Evolutionary conservation across 2,113 vertebrate genomes (phyloP).

Genomic region (Podarcis muralis): DNA sequence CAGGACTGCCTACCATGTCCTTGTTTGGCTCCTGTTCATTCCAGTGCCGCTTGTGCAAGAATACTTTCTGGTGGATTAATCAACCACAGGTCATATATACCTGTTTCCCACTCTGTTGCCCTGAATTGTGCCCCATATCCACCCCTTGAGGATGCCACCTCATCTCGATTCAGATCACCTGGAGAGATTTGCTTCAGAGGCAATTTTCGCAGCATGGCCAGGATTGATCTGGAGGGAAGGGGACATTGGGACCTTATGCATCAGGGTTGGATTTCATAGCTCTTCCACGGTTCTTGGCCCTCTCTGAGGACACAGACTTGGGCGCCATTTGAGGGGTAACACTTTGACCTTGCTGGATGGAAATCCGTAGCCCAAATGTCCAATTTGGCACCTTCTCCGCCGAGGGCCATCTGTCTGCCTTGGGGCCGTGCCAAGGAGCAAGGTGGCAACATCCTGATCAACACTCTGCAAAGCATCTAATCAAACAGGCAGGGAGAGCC

Average conservation of each 20-base stretch:
- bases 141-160: not conserved
- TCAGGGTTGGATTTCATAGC: not conserved
- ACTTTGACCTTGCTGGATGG: constrained; percentile 6
- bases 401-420: constrained; percentile 2
- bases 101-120: not conserved
- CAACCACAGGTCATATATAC: not conserved
- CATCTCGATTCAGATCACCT: not conserved
- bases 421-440: not conserved
- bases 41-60: not conserved
- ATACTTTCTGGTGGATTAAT: not conserved
- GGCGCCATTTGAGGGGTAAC: not conserved
- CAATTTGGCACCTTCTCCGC: constrained; percentile 6
- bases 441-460: not conserved
- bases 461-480: not conserved
- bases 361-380: constrained; percentile 14
- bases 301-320: not conserved
- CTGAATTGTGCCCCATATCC: not conserved
- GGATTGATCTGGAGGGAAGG: not conserved
- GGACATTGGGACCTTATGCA: not conserved
- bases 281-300: not conserved
- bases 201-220: too few species aligned
- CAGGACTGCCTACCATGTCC: not conserved
- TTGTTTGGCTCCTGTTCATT: not conserved
- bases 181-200: not conserved
- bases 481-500: not conserved